Evolutionary conservation across 2,888 invertebrate genomes (phyloP), one percentile per base, ranked within the genome.

Genomic region (Pterobdella sp.): DNA sequence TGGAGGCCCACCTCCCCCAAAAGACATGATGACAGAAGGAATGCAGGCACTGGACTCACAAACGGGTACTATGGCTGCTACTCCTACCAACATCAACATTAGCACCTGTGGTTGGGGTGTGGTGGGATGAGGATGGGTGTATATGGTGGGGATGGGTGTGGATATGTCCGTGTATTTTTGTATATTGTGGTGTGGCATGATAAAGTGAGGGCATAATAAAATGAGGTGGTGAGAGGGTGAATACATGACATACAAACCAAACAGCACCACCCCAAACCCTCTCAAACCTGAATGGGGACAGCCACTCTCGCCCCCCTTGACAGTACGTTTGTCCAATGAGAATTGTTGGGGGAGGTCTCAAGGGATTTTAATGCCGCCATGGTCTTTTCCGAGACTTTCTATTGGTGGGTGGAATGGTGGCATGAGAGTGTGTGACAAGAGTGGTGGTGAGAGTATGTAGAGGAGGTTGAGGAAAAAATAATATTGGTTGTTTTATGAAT

Each of bases 1-100:
- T 4, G 60, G 60, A 26, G 60, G 60, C 10, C 60, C 60, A 26
- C 60, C 60, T 26, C n/a, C 10, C 60, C 18, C 26, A 22, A 18
- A 56, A 26, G 60, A 18, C 4, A 56, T 4, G 60, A 56, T 26
- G n/a, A 26, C n/a, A n/a, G 4, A 4, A 22, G 60, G 60, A 3
- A 56, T 26, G n/a, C 60, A 56, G 14, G 60, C 60, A 22, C 10
- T 14, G n/a, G 60, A 56, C 60, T 56, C 60, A 56, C 60, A 56
- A 3, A 56, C 60, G 3, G 60, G 60, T 22, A 56, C 60, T 22
- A 56, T 56, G n/a, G 60, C 60, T 26, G 60, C 60, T 4, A 56
- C 18, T 7, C 60, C 60, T 3, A 56, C 60, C n/a, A 56, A 22
- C 4, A 56, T 26, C 3, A 56, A 26, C 60, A 56, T 56, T 3